Conservation (phyloP, 2,888 invertebrate genomes). For the Eupithecia exiguata region DNA sequence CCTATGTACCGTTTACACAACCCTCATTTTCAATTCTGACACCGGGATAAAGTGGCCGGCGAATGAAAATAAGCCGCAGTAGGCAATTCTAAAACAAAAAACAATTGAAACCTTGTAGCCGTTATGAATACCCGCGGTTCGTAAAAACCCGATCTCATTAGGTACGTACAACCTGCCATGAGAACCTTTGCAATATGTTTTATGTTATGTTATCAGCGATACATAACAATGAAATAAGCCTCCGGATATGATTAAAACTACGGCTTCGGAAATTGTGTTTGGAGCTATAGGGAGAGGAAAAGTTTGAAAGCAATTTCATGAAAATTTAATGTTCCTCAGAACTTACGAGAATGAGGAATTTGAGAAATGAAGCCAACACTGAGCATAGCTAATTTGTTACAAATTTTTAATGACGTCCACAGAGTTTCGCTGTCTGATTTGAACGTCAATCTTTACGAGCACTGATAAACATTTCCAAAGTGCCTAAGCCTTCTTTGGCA, state of each 20-base stretch:
- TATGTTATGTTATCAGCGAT: slow-evolving; percentile 23
- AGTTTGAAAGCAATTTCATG: slow-evolving; percentile 80
- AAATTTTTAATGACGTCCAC: slow-evolving; percentile 71
- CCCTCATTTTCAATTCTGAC: slow-evolving; percentile 81
- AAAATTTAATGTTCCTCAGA: slow-evolving; percentile 78
- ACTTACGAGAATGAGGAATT: slow-evolving; percentile 78
- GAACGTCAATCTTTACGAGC: slow-evolving; percentile 34
- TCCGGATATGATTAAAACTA: slow-evolving; percentile 64
- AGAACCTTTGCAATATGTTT: slow-evolving; percentile 1
- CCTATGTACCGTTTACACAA: slow-evolving; percentile 70
- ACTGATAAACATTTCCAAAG: neutral
- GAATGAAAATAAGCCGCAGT: slow-evolving; percentile 66
- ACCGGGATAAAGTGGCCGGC: slow-evolving; percentile 73
- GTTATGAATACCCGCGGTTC: slow-evolving; percentile 45
- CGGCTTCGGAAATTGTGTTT: slow-evolving; percentile 73
- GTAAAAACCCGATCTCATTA: slow-evolving; percentile 41
- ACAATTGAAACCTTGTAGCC: slow-evolving; percentile 55
- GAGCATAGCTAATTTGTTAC: slow-evolving; percentile 77
- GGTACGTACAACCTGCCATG: slow-evolving; percentile 13
- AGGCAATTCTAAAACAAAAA: slow-evolving; percentile 59
- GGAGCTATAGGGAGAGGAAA: slow-evolving; percentile 74
- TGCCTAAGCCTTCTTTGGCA: neutral
- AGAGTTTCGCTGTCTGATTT: slow-evolving; percentile 43
- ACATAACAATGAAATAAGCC: slow-evolving; percentile 56
- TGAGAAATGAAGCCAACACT: slow-evolving; percentile 74